Evolutionary conservation across 2,113 vertebrate genomes (phyloP).

Genomic region (Holacanthus passer): DNA sequence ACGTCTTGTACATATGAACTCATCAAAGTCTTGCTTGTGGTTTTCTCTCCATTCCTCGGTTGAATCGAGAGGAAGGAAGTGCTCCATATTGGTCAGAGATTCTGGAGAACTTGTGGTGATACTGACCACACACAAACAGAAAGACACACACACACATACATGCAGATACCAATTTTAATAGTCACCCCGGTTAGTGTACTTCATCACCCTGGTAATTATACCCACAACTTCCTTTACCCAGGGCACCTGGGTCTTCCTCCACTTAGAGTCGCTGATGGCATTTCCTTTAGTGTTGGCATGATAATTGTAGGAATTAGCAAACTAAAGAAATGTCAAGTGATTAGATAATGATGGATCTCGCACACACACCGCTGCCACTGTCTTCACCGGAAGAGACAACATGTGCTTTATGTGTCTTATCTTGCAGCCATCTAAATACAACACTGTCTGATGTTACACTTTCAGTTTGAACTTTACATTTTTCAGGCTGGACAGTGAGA

Average conservation of each 20-base stretch:
- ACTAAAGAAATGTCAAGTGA: conserved; percentile 31
- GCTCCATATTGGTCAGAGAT: conserved; percentile 35
- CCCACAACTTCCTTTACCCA: conserved; percentile 52
- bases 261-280: conserved; percentile 21
- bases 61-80: conserved; percentile 39
- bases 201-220: conserved; percentile 59
- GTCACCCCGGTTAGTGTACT: conserved; percentile 61
- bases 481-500: conserved; percentile 10
- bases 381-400: not conserved
- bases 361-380: not conserved
- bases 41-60: conserved; percentile 41
- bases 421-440: conserved; percentile 6
- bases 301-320: conserved; percentile 49
- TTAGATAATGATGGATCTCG: conserved; percentile 25
- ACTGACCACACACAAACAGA: conserved; percentile 39
- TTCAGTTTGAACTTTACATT: conserved; percentile 28
- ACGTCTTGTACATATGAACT: conserved; percentile 5
- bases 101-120: conserved; percentile 49
- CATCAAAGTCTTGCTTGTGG: conserved; percentile 37
- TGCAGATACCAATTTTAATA: conserved; percentile 52
- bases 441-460: not conserved
- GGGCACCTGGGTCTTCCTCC: conserved; percentile 57
- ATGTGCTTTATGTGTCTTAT: conserved; percentile 24
- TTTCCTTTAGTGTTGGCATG: conserved; percentile 56
- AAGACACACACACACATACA: conserved; percentile 23